Evolutionary conservation across 2,113 vertebrate genomes (phyloP).

Genomic region (Cyanoderma ruficeps): DNA sequence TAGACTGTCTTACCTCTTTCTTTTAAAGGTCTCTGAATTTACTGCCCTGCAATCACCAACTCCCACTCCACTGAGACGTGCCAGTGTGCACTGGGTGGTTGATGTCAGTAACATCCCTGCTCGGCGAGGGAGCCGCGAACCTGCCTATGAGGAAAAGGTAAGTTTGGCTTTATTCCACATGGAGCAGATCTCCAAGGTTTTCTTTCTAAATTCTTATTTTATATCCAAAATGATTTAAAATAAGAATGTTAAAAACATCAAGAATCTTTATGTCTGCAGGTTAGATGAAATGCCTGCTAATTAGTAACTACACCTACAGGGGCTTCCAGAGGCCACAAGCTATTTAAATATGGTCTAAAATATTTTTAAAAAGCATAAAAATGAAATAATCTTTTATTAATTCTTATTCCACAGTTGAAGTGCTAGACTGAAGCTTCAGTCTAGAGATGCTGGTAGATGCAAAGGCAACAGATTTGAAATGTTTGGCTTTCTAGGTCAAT

Average conservation of each 20-base stretch:
- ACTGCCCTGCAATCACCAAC: slow-evolving; percentile 83
- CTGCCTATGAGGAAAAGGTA: slow-evolving; percentile 85
- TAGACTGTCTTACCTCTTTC: slow-evolving; percentile 85
- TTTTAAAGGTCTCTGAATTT: slow-evolving; percentile 82
- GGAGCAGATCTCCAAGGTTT: slow-evolving; percentile 82
- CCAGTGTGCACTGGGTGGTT: slow-evolving; percentile 80
- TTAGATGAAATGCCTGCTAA: slow-evolving; percentile 83
- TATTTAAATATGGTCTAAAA: background rate
- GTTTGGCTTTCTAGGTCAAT: background rate
- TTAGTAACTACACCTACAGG: slow-evolving; percentile 55
- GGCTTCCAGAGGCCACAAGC: slow-evolving; percentile 70
- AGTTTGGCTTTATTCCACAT: slow-evolving; percentile 81
- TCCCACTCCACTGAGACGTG: slow-evolving; percentile 82
- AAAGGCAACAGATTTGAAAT: background rate
- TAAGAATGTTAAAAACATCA: slow-evolving; percentile 80
- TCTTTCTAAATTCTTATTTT: slow-evolving; percentile 78
- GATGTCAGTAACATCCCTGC: slow-evolving; percentile 81
- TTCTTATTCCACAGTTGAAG: background rate
- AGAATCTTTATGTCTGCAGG: slow-evolving; percentile 71
- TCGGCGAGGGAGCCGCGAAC: slow-evolving; percentile 79
- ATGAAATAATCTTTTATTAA: background rate
- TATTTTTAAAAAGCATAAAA: background rate
- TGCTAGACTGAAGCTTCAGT: background rate
- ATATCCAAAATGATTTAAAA: slow-evolving; percentile 76
- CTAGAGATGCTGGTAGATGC: background rate